Base-by-base conservation (phyloP, 2,888 invertebrate species). In the Arenicola marina region DNA sequence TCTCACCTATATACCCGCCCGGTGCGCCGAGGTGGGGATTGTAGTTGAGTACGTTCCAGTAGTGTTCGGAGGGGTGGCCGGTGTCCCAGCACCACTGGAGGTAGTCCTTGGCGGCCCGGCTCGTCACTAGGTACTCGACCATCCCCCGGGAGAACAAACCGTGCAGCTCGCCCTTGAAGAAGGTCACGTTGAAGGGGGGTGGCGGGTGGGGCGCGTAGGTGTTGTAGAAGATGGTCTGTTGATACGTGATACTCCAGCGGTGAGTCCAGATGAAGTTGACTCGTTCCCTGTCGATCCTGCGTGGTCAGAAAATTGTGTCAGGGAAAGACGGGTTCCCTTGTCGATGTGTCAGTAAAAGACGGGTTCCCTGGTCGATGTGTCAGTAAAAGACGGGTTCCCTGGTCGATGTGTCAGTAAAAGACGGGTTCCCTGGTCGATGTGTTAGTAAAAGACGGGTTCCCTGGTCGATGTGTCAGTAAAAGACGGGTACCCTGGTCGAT, bases 31-130 rank as follows among this genome's bases (percentile, higher is more conserved):
- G 63, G 4, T 70, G 67, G 18, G 67, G 61, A 66, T 82, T 82
- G 57, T 68, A 69, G 60, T 82, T 76, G 26, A 83, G 63, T 1
- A 76, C 79, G n/a, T 81, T 76, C 81, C 80, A 83, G 67, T 75
- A 80, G 62, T 81, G 80, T 67, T 83, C 83, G 51, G 81, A 79
- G 0, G 82, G 78, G 53, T 78, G 78, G 18, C 69, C 69, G 11
- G 80, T 76, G 45, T 75, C 76, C 46, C 73, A 67, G 51, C 75
- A 74, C 80, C 80, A 83, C 24, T 77, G 65, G 32, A 81, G 63
- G 32, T 82, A 68, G 32, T 72, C 76, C 54, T 69, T 68, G 4
- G 77, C 75, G 11, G 64, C 66, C 15, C 65, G 59, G 59, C 75
- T 73, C n/a, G 73, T 63, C 4, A 78, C 59, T 1, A 81, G 65